Base-by-base conservation (phyloP, 2,888 invertebrate species). In the Tenthredo amoena region DNA sequence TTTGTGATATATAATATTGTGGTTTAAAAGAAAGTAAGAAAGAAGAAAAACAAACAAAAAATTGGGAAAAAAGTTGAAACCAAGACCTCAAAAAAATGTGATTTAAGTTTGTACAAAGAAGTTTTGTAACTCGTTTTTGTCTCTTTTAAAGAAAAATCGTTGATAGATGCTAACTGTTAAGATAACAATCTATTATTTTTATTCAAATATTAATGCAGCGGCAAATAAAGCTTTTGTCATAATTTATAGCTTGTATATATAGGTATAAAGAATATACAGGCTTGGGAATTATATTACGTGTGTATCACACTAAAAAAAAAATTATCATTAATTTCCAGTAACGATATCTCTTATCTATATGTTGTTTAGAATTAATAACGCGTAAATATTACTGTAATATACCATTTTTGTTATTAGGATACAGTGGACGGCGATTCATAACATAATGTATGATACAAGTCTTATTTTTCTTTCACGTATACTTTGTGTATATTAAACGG, bases 1-100 rank as follows among this genome's bases (percentile, higher is more conserved):
- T 87, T 89, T 89, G 89, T 89, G 88, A 89, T 90, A 90, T 83
- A 34, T 18, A 77, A 77, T 50, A 55, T 74, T 43, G 43, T 74
- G 34, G 55, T 50, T 47, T 15, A 1, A 18, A 37, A 21, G 9
- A 43, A 34, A n/a, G 43, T 5, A 43, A 43, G 40, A 74, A 72
- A 21, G 10, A 26, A 43, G 43, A 12, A 40, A 72, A 40, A 72
- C 18, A n/a, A 72, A 6, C 18, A 43, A 72, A 72, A 40, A 40
- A 40, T 10, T 18, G 7, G 18, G 21, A 40, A 37, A 21, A 72
- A 68, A 12, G 31, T 10, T 10, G 21, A 15, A 34, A 34, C 34
- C 18, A 34, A 68, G 34, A 68, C 31, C 34, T 18, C 15, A 26
- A 37, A 58, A 58, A 58, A 58, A 58, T 68, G 68, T 68, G 68